phyloP scores from a whole-genome alignment of 1,140 invertebrate species.

The Nautilus pompilius region DNA sequence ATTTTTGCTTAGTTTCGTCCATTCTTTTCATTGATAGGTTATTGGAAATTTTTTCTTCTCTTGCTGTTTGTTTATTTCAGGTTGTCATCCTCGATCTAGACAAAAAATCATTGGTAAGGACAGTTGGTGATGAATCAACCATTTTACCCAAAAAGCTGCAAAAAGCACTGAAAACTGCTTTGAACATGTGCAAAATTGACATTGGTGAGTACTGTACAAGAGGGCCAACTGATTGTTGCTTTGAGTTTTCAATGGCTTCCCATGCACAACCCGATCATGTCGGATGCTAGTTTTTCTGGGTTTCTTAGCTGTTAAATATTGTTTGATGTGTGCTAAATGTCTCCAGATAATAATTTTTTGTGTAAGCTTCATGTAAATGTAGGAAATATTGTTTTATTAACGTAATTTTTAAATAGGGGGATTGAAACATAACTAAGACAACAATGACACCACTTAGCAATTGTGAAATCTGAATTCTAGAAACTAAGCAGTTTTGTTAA shows the following conservation, averaged over 20 bases:
- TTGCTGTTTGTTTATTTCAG: slow-evolving; percentile 50
- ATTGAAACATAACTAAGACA: too few relatives aligned
- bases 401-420: too few relatives aligned
- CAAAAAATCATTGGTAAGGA: slow-evolving; percentile 58
- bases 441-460: too few relatives aligned
- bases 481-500: too few relatives aligned
- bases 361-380: too few relatives aligned
- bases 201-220: slow-evolving; percentile 33
- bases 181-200: slow-evolving; percentile 62
- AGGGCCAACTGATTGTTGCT: too few relatives aligned
- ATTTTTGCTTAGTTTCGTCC: too few relatives aligned
- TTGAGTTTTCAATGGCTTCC: not conserved
- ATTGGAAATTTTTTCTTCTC: slow-evolving; percentile 11
- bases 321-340: not conserved
- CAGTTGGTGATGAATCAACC: slow-evolving; percentile 64
- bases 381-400: too few relatives aligned
- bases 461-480: too few relatives aligned
- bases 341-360: not conserved
- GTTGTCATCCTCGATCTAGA: slow-evolving; percentile 68
- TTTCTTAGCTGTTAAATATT: not conserved
- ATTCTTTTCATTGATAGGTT: too few relatives aligned
- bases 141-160: slow-evolving; percentile 64
- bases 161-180: slow-evolving; percentile 62
- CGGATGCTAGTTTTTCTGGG: not conserved
- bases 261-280: not conserved